Base-by-base conservation (phyloP, 2,113 vertebrate genomes). In the Ceuthmochares aereus region DNA sequence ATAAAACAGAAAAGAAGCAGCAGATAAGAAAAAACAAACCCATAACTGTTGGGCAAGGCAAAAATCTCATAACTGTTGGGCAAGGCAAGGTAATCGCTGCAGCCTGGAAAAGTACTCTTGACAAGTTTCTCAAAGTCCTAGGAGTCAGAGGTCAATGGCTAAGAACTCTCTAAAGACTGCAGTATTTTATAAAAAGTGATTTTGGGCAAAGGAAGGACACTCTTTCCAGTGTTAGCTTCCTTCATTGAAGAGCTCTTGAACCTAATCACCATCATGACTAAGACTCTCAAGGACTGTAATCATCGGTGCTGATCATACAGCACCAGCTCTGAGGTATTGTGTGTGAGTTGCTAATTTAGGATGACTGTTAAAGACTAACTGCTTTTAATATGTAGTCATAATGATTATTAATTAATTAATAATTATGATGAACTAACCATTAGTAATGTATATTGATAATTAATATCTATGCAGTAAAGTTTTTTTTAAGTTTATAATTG, bases 401-500 rank as follows among this genome's bases (percentile, higher is more conserved):
- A 12, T 43, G n/a, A 45, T 87, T 63, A 37, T 60, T 80, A 63
- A 47, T 58, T 88, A 68, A 45, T 84, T 63, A 37, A 64, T 84
- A 63, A 47, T 58, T 88, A 64, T 58, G 70, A 78, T 34, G 27
- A 68, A 87, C 45, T 83, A 58, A 90, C 72, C 5, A 42, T 27
- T 42, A 67, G 7, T 20, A 83, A 77, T 84, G 60, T 90, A 73
- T 86, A 89, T 74, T 96, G 63, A 84, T 83, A 62, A 34, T 69
- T 9, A 76, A 36, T 90, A 88, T 88, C 37, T 91, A 49, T 89
- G 13, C 68, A 97, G 90, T 97, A 97, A 97, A 96, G 64, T 29
- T 86, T 90, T 1, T 95, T 92, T 59, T 80, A 87, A 89, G 76
- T 93, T 91, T 89, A 36, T 93, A 92, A 70, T 29, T 84, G 76